phyloP scores from a whole-genome alignment of 2,797 vertebrate genomes.

The Semaprochilodus insignis region DNA sequence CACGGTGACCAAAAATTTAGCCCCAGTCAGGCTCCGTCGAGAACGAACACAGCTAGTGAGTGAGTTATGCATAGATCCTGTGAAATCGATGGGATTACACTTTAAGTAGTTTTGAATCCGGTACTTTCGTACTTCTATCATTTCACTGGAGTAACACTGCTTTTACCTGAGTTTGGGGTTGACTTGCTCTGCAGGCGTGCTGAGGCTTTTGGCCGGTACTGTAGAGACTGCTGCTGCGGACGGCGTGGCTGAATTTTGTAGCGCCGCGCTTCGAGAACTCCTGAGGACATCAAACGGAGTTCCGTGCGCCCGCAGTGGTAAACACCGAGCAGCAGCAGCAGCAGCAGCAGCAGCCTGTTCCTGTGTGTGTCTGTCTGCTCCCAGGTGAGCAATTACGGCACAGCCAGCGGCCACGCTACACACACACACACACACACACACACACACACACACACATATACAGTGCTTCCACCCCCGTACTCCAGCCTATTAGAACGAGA shows the following conservation, averaged over 20 bases:
- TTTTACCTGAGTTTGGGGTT: neutral
- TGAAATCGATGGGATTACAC: too few species aligned
- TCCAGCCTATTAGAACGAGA: conserved; percentile 42
- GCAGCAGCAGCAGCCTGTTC: conserved; percentile 15
- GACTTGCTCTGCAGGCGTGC: neutral
- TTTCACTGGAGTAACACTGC: neutral
- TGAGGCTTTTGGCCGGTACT: neutral
- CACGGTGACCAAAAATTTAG: too few species aligned
- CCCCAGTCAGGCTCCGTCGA: too few species aligned
- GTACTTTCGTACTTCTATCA: neutral
- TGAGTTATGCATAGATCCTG: too few species aligned
- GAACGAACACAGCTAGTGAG: too few species aligned
- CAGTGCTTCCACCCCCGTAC: conserved; percentile 23
- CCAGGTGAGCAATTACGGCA: conserved; percentile 62
- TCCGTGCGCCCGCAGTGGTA: neutral
- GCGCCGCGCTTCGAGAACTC: neutral
- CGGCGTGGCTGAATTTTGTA: neutral
- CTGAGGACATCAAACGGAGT: conserved; percentile 22
- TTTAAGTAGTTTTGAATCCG: too few species aligned
- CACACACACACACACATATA: conserved; percentile 7
- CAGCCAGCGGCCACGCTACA: conserved; percentile 35
- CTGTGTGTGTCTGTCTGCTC: conserved; percentile 30
- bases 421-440: conserved; percentile 13
- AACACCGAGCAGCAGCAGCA: conserved; percentile 2
- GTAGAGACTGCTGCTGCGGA: neutral